A percentile compares a stretch with the other conserved stretches of the same genome.
These are phyloP conservation scores for Lysandra coridon DNA, from an alignment of 2,888 invertebrate genomes.

Conservation along the genomic window DNA sequence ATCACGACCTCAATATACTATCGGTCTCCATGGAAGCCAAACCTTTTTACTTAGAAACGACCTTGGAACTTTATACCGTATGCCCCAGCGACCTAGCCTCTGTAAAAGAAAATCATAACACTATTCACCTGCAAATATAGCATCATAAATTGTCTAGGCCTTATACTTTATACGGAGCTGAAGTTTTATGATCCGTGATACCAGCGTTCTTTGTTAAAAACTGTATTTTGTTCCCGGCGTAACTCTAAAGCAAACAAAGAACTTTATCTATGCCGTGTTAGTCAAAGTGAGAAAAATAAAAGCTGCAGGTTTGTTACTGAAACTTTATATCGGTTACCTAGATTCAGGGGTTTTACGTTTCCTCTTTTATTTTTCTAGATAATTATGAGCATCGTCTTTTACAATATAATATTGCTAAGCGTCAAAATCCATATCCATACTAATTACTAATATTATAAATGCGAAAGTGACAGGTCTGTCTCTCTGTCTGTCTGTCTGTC, in stretches of 20 bases:
- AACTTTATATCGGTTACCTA: conserved; percentile 32
- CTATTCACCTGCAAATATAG: conserved; percentile 10
- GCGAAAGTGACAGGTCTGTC: no score
- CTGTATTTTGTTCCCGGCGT: conserved; percentile 24
- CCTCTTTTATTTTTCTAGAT: background rate
- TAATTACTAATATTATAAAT: no score
- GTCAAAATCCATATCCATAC: no score
- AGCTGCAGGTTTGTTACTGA: conserved; percentile 20
- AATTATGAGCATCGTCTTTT: background rate
- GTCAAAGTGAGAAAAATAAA: conserved; percentile 33
- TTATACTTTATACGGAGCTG: background rate
- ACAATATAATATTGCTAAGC: background rate
- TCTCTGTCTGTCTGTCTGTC: no score
- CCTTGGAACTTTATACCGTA: background rate
- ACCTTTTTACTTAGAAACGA: background rate
- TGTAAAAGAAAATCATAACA: conserved; percentile 7
- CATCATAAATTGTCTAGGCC: background rate
- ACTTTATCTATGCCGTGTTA: conserved; percentile 34
- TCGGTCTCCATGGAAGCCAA: background rate
- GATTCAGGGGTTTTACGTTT: conserved; percentile 24
- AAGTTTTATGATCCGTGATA: conserved; percentile 20
- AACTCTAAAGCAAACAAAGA: conserved; percentile 34
- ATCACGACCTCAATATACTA: background rate
- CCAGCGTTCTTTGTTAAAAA: conserved; percentile 27
- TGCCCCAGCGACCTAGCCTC: background rate